Percentiles rank a stretch among this genome's conserved stretches.
phyloP scores from a whole-genome alignment of 2,888 invertebrate species.

The Acanthoscelides obtectus region DNA sequence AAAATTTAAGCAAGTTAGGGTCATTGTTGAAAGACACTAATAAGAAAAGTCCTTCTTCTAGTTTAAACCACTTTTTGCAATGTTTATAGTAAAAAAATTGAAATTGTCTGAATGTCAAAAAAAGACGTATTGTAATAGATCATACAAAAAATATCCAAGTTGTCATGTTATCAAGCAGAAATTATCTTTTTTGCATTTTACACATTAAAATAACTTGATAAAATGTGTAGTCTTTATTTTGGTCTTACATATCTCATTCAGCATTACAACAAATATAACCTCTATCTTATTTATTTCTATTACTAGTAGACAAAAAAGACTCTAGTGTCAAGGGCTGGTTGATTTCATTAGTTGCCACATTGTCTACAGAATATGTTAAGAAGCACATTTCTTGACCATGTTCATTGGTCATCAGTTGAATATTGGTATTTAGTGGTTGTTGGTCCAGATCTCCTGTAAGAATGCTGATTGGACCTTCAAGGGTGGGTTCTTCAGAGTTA shows the following conservation, averaged over 20 bases:
- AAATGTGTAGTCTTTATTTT: too few species aligned
- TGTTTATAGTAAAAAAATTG: not conserved
- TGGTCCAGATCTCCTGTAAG: conserved; percentile 4
- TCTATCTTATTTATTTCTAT: not conserved
- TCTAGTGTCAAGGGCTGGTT: not conserved
- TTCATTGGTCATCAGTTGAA: conserved; percentile 52
- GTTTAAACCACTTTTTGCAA: not conserved
- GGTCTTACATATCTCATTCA: too few species aligned
- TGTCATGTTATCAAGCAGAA: too few species aligned
- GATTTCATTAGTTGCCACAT: not conserved
- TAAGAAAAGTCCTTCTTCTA: not conserved
- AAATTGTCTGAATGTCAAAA: too few species aligned
- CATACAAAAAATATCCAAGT: too few species aligned
- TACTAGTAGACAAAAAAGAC: not conserved
- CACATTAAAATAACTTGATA: too few species aligned
- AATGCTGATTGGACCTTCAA: conserved; percentile 5
- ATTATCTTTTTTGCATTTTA: too few species aligned
- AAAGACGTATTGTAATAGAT: too few species aligned
- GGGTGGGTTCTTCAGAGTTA: not conserved
- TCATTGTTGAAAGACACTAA: not conserved
- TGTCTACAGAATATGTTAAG: conserved; percentile 49
- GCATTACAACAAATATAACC: too few species aligned
- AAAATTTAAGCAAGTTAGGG: not conserved
- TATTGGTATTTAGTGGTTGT: conserved; percentile 27
- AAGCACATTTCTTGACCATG: conserved; percentile 57